Evolutionary conservation across 2,113 vertebrate species (phyloP).

Genomic region (Nothoprocta pentlandii): DNA sequence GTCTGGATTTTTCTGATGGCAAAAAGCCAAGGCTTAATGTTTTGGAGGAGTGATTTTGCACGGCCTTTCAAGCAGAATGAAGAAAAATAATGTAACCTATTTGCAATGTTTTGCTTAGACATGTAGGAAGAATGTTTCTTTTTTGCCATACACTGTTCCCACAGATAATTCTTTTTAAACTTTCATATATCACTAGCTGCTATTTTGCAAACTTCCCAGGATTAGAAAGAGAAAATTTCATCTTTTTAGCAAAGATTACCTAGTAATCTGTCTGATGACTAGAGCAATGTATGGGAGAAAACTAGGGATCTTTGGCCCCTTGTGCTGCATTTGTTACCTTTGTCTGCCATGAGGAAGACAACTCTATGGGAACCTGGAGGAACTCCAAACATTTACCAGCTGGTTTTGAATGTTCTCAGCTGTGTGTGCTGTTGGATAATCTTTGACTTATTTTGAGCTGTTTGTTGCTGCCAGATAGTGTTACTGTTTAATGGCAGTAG

Average conservation of each 20-base stretch:
- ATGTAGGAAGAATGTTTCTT: background rate
- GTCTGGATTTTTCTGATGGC: background rate
- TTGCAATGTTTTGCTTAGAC: background rate
- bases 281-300: background rate
- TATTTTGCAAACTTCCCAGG: background rate
- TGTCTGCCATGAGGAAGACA: constrained; percentile 25
- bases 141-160: background rate
- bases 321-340: constrained; percentile 20
- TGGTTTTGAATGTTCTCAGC: constrained; percentile 70
- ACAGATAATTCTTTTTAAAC: background rate
- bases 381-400: constrained; percentile 65
- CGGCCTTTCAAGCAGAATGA: background rate
- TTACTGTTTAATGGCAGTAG: constrained; percentile 67
- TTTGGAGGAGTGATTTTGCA: background rate
- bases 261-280: background rate
- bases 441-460: constrained; percentile 61
- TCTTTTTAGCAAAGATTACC: background rate
- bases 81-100: background rate
- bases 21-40: background rate
- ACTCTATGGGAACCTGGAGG: constrained; percentile 52
- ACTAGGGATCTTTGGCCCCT: background rate
- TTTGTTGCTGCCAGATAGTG: constrained; percentile 66
- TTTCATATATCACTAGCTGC: background rate
- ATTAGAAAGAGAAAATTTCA: background rate
- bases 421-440: constrained; percentile 67